Evolutionary conservation across 64 coral and sea anemone species (phyloP), one percentile per base, ranked within the genome.

Genomic region (Montipora efflorescens): DNA sequence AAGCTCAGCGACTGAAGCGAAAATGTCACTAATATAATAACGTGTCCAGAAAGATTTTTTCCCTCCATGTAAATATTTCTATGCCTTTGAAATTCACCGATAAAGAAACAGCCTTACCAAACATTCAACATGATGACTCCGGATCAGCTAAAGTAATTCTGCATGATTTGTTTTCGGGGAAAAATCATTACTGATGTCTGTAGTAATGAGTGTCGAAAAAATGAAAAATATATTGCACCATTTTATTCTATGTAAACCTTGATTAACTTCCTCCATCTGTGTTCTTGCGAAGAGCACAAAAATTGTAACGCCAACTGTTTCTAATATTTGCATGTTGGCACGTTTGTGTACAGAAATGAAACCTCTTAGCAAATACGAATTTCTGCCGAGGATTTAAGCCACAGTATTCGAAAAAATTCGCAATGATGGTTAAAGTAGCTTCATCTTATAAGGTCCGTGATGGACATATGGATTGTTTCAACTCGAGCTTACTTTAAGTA

Each of bases 151-250:
- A 16, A 67, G 36, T 14, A 84, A 72, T 4, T 64, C 46, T 16
- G 67, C 67, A 78, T 36, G 36, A 36, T 49, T 16, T 78, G 1
- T 16, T 36, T 66, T 71, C 36, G 45, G 46, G 58, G 25, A 10
- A 46, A 82, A 86, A 86, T 64, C 82, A 50, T 70, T 49, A 70
- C 71, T 72, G 62, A 71, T 86, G 2, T 9, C 47, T 70, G 8
- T 72, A 70, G 62, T 71, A 86, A 70, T 48, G 67, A 86, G 45
- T 86, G 8, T 52, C 16, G 4, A 66, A 22, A 86, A 71, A 71
- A 86, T 86, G 71, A 86, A 62, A 82, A 86, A 23, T 36, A 36
- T 36, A 36, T 8, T 71, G 64, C 71, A 71, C 71, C 82, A 86
- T 71, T 86, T 86, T 50, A 16, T 6, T 48, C 64, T 23, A 16